Evolutionary conservation across 2,113 vertebrate genomes (phyloP).

Genomic region (Myotis lucifugus): DNA sequence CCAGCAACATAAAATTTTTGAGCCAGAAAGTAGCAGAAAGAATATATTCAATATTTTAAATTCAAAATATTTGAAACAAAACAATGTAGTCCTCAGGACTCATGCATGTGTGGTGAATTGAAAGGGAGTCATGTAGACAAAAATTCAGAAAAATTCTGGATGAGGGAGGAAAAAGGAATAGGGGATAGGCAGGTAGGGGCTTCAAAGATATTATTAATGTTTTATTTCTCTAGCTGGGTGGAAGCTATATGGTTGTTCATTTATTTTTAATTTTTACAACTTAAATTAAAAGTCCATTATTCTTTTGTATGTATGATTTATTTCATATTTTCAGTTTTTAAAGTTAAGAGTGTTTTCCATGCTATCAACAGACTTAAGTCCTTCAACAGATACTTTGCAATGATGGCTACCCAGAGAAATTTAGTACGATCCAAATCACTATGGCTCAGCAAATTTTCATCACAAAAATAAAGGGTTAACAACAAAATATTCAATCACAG

Average conservation of each 20-base stretch:
- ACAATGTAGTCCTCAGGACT: not conserved
- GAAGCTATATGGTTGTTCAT: not conserved
- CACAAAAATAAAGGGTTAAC: not conserved
- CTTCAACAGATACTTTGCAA: not conserved
- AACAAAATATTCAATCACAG: not conserved
- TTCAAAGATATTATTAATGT: not conserved
- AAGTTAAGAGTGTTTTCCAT: not conserved
- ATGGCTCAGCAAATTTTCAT: not conserved
- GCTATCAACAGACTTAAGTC: not conserved
- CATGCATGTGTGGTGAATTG: not conserved
- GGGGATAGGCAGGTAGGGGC: not conserved
- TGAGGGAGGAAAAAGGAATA: not conserved
- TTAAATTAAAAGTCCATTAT: not conserved
- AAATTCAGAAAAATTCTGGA: not conserved
- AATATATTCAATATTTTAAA: not conserved
- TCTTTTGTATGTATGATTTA: not conserved
- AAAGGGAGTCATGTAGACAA: not conserved
- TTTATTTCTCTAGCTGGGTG: not conserved
- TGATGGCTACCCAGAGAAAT: not conserved
- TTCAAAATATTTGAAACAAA: not conserved
- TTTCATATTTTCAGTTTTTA: not conserved
- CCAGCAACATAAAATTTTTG: not conserved
- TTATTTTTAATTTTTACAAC: slow-evolving; percentile 25
- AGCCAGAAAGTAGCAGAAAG: not conserved
- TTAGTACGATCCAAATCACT: not conserved